Evolutionary conservation across 2,113 vertebrate species (phyloP), one percentile per base, ranked within the genome.

Genomic region (Amazona vittata): DNA sequence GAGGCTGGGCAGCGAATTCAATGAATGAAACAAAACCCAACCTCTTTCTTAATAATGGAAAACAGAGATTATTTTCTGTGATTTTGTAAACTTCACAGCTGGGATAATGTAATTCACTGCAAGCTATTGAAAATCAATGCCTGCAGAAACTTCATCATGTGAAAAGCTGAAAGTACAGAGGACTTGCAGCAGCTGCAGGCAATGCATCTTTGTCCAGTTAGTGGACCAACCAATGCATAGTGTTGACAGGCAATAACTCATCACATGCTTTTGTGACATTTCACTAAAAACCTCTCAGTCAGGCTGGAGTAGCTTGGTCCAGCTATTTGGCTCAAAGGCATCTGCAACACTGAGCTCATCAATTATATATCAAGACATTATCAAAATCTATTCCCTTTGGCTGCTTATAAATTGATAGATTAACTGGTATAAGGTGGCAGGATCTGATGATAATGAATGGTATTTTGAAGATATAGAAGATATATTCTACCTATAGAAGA

Each of bases 1-100:
- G 39, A 78, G 39, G 16, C 59, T 86, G 15, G 62, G 73, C 74
- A 63, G 41, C 4, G 16, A 68, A 78, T 68, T 91, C 57, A 79
- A 37, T 20, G 68, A 86, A 90, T 70, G 86, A 62, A 74, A 74
- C 67, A 91, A 96, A 96, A 67, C 59, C 65, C 71, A 89, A 87
- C n/a, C 17, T 21, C 24, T 68, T 65, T 55, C 75, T 95, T 82
- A 59, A 74, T 49, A 84, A 68, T 43, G 41, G 33, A 93, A 80
- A 67, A 5, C 10, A 52, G 53, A 55, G 26, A 35, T 44, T 44
- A 15, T 7, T 67, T 46, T 60, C 24, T 24, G 31, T 73, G 35
- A 17, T 73, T 47, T 86, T 52, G 11, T 43, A 75, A 89, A 43
- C 29, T 68, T 35, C 13, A 8, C 18, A n/a, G 7, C 37, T 55